Evolutionary conservation across 2,888 invertebrate species (phyloP).

Genomic region (Hypolimnas misippus): DNA sequence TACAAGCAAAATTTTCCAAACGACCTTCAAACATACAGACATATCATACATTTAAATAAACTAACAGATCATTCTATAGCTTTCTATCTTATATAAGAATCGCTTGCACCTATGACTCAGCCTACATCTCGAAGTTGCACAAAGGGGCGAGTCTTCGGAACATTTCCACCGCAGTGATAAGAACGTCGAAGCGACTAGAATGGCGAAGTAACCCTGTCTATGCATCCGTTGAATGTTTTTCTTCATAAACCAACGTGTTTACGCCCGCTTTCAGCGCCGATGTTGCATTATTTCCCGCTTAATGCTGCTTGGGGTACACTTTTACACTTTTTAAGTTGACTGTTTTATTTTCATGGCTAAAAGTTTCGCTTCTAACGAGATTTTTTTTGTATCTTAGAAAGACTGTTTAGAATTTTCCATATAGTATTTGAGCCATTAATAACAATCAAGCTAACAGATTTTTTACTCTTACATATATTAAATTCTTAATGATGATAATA

Average conservation of each 20-base stretch:
- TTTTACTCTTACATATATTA: neutral
- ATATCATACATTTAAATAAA: neutral
- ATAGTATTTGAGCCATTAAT: neutral
- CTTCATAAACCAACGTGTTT: constrained; percentile 47
- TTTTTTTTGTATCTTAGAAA: too few relatives aligned
- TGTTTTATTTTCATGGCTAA: constrained; percentile 1
- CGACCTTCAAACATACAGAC: neutral
- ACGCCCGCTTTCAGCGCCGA: constrained; percentile 37
- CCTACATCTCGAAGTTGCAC: constrained; percentile 35
- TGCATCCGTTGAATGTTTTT: constrained; percentile 37
- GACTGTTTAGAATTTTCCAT: neutral
- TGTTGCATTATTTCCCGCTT: constrained; percentile 23
- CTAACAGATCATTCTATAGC: neutral
- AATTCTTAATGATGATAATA: neutral
- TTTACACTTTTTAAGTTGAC: constrained; percentile 21
- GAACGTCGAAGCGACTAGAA: constrained; percentile 43
- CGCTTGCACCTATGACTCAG: constrained; percentile 23
- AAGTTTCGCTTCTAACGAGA: constrained; percentile 1
- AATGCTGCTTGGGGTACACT: constrained; percentile 5
- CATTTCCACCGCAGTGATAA: constrained; percentile 57
- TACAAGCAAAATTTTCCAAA: neutral
- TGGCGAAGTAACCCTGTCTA: constrained; percentile 41
- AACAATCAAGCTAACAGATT: neutral
- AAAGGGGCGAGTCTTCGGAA: constrained; percentile 49
- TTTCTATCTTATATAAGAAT: neutral